Evolutionary conservation across 2,888 invertebrate species (phyloP).

Genomic region (Celastrina argiolus): DNA sequence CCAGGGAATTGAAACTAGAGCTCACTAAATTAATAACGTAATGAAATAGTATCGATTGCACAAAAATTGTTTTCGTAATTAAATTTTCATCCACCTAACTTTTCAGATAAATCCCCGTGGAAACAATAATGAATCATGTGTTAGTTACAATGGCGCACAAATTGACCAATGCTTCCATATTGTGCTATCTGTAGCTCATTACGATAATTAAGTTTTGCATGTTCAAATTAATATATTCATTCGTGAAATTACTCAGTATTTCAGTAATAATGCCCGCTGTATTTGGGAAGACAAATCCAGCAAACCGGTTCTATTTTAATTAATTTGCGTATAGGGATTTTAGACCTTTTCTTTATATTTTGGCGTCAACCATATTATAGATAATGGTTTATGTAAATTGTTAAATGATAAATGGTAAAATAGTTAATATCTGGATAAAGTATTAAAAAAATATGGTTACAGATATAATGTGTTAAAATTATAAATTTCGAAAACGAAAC

Average conservation of each 20-base stretch:
- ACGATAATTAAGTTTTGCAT: not conserved
- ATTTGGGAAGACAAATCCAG: not conserved
- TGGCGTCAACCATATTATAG: too few species aligned
- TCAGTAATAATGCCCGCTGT: not conserved
- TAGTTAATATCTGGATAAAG: too few species aligned
- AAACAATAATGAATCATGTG: not conserved
- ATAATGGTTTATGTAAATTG: too few species aligned
- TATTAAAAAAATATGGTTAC: too few species aligned
- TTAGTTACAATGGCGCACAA: not conserved
- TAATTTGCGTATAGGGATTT: not conserved
- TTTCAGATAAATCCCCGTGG: not conserved
- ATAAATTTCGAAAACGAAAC: too few species aligned
- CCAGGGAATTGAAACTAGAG: not conserved
- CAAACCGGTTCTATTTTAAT: not conserved
- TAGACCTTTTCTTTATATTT: too few species aligned
- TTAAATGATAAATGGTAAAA: too few species aligned
- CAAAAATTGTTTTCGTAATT: not conserved
- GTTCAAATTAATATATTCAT: conserved; percentile 1
- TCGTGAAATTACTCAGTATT: not conserved
- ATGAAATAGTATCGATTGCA: not conserved
- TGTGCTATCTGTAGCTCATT: conserved; percentile 3
- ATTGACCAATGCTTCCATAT: not conserved
- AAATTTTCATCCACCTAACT: not conserved
- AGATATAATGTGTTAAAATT: too few species aligned
- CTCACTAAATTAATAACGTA: not conserved